Conservation (phyloP, 2,797 vertebrate species). For the Scolopax rusticola region DNA sequence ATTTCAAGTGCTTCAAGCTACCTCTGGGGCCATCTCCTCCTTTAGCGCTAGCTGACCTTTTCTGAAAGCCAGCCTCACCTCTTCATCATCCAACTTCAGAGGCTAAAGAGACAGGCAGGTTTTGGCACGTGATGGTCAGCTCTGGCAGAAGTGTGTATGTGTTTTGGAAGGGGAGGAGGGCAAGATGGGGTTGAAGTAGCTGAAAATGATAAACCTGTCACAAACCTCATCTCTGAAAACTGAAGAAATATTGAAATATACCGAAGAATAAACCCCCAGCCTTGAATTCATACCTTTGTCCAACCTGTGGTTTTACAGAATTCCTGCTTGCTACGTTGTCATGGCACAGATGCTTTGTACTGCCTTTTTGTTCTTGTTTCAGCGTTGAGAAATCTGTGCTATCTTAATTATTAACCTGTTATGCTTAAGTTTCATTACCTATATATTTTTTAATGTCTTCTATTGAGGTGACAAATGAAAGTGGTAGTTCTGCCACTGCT, state of each 20-base stretch:
- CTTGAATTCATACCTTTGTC: background rate
- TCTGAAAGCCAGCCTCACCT: conserved; percentile 21
- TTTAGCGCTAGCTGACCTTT: conserved; percentile 28
- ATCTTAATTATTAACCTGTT: conserved; percentile 60
- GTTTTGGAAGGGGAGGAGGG: background rate
- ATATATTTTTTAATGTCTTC: conserved; percentile 43
- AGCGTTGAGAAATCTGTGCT: background rate
- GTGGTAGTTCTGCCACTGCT: conserved; percentile 20
- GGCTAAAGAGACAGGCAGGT: conserved; percentile 14
- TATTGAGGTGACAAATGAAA: conserved; percentile 40
- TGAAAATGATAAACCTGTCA: background rate
- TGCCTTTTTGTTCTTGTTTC: conserved; percentile 33
- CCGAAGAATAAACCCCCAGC: background rate
- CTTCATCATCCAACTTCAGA: background rate
- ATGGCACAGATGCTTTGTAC: background rate
- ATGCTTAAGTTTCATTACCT: conserved; percentile 26
- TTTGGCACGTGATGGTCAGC: background rate
- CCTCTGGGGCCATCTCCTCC: conserved; percentile 36
- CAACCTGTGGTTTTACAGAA: background rate
- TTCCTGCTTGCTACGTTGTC: background rate
- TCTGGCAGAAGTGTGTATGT: background rate
- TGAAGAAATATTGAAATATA: background rate
- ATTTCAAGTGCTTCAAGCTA: background rate
- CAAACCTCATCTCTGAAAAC: background rate
- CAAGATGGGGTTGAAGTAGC: background rate